Evolutionary conservation across 37 sponge, comb jelly and placozoan species (phyloP).

Genomic region (Ephydatia muelleri): DNA sequence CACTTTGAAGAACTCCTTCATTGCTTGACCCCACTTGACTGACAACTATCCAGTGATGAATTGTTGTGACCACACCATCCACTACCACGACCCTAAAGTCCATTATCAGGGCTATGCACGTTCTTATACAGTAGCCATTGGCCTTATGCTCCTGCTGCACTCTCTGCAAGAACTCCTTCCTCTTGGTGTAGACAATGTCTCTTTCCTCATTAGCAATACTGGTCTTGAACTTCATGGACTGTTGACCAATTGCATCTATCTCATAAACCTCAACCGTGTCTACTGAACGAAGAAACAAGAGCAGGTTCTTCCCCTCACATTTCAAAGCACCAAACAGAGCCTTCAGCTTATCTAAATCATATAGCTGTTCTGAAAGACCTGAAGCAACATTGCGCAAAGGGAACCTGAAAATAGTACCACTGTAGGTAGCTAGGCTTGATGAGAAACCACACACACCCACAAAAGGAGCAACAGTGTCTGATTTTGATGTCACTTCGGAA

Average conservation of each 20-base stretch:
- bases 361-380: slow-evolving; percentile 14
- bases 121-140: background rate
- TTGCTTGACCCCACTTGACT: slow-evolving; percentile 20
- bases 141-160: background rate
- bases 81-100: slow-evolving; percentile 2
- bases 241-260: background rate
- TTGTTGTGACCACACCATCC: background rate
- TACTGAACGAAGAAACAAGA: slow-evolving; percentile 44
- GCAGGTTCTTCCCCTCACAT: slow-evolving; percentile 42
- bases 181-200: background rate
- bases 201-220: background rate
- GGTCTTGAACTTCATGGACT: background rate
- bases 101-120: background rate
- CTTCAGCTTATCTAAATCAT: slow-evolving; percentile 21
- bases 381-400: slow-evolving; percentile 46
- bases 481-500: background rate
- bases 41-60: slow-evolving; percentile 45
- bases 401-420: slow-evolving; percentile 48
- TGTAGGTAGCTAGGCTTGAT: background rate
- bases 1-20: slow-evolving; percentile 15
- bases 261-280: slow-evolving; percentile 20
- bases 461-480: slow-evolving; percentile 19
- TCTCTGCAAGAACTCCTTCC: background rate
- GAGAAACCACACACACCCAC: slow-evolving; percentile 22
- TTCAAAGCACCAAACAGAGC: slow-evolving; percentile 24